phyloP scores from a whole-genome alignment of 2,797 vertebrate genomes.

The Sebastes hubbsi region DNA sequence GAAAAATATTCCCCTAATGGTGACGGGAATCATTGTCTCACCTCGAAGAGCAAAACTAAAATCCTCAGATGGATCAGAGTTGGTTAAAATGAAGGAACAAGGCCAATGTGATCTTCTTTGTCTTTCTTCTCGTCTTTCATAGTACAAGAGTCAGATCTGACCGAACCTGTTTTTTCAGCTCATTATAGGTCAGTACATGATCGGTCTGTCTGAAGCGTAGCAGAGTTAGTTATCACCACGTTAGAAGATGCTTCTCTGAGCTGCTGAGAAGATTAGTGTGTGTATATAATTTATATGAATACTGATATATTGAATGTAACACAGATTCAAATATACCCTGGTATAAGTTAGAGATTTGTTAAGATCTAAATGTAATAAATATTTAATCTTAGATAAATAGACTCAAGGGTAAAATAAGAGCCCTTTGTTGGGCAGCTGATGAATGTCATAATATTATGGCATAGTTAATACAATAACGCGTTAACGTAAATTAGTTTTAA shows the following conservation, averaged over 20 bases:
- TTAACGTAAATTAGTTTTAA: too few relatives aligned
- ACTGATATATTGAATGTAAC: not conserved
- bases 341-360: not conserved
- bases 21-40: conserved; percentile 14
- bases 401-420: not conserved
- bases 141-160: not conserved
- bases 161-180: not conserved
- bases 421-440: not conserved
- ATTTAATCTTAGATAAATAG: not conserved
- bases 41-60: not conserved
- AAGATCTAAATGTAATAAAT: not conserved
- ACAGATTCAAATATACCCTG: not conserved
- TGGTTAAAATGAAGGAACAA: not conserved
- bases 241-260: not conserved
- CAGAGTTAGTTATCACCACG: not conserved
- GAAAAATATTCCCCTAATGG: conserved; percentile 50
- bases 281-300: not conserved
- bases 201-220: not conserved
- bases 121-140: not conserved
- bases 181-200: not conserved
- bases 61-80: conserved; percentile 8
- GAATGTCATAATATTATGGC: too few relatives aligned
- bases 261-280: not conserved
- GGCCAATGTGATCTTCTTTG: not conserved
- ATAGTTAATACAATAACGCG: too few relatives aligned